Base-by-base conservation (phyloP, 2,113 vertebrate genomes). In the Chlorodrepanis virens region DNA sequence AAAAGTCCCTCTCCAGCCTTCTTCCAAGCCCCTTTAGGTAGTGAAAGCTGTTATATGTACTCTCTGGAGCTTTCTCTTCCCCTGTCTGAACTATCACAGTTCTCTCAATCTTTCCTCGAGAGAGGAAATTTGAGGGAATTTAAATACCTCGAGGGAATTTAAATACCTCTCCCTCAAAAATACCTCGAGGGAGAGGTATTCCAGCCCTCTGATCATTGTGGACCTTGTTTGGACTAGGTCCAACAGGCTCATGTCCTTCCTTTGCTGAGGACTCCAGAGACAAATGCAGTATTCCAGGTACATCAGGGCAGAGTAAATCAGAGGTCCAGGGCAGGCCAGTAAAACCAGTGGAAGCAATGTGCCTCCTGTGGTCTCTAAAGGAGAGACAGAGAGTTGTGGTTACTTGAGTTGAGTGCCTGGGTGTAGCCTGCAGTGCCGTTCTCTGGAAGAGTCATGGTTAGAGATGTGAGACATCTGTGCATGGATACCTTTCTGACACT, bases 401-500 rank as follows among this genome's bases (percentile, higher is more conserved):
- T 80, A 8, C 29, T 47, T 47, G 39, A 44, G 33, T 12, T 56
- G 35, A 53, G 11, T 13, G 29, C 7, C n/a, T 69, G 49, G 3
- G 21, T 92, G n/a, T 20, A 64, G 31, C 23, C 19, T 42, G n/a
- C 35, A 19, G 4, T 29, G 7, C 23, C 40, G 12, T 10, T 61
- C 16, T 77, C 21, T 14, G 5, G 39, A 56, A 60, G 37, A 70
- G 50, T 29, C 16, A 5, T 21, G 11, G 14, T 12, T 22, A n/a
- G 37, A 69, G 33, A 10, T 14, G 7, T 25, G 33, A 45, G 27
- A 23, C 4, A 9, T 57, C 49, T 1, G 0, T 72, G 31, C 3
- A 0, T 3, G 42, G 39, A n/a, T 56, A 35, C 22, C 57, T 35
- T 0, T 23, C 22, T 0, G 0, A 12, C 37, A 28, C 29, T 59